Percentiles rank a stretch among this genome's conserved stretches.
Conservation (phyloP, 2,888 invertebrate species). For the Drosophila diplacantha region DNA sequence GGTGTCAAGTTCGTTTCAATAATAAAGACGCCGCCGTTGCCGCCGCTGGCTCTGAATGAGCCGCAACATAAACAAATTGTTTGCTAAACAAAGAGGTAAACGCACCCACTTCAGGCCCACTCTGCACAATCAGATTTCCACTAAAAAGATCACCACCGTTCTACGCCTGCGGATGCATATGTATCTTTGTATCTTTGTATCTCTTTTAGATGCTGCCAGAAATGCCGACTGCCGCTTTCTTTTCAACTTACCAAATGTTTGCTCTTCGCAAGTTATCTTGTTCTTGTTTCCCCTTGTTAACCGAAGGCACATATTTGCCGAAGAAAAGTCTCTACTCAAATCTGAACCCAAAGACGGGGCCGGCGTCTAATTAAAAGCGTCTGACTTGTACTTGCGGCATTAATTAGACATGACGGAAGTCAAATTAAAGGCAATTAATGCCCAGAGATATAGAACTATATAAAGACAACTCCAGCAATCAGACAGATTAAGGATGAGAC, state of each 20-base stretch:
- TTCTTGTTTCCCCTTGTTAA: slow-evolving; percentile 4
- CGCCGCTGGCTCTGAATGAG: slow-evolving; percentile 16
- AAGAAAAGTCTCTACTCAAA: slow-evolving; percentile 30
- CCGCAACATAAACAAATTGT: slow-evolving; percentile 51
- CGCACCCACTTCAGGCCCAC: slow-evolving; percentile 16
- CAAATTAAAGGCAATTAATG: slow-evolving; percentile 68
- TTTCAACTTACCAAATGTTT: slow-evolving; percentile 49
- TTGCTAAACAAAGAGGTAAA: slow-evolving; percentile 64
- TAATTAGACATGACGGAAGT: slow-evolving; percentile 66
- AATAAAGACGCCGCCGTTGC: slow-evolving; percentile 38
- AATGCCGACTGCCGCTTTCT: slow-evolving; percentile 13
- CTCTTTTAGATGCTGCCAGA: slow-evolving; percentile 30
- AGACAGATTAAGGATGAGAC: slow-evolving; percentile 33
- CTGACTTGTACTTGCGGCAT: slow-evolving; percentile 48
- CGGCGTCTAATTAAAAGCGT: slow-evolving; percentile 44
- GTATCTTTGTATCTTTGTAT: slow-evolving; percentile 33
- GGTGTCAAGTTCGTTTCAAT: slow-evolving; percentile 72
- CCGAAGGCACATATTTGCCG: slow-evolving; percentile 32
- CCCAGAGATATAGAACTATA: slow-evolving; percentile 28
- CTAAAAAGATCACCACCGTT: slow-evolving; percentile 47
- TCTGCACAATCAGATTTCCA: slow-evolving; percentile 21
- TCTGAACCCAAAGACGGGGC: slow-evolving; percentile 44
- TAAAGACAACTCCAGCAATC: slow-evolving; percentile 13
- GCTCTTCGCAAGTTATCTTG: slow-evolving; percentile 32
- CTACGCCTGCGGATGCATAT: slow-evolving; percentile 22